Evolutionary conservation across 2,888 invertebrate genomes (phyloP), one percentile per base, ranked within the genome.

Genomic region (Drosophila atripex): DNA sequence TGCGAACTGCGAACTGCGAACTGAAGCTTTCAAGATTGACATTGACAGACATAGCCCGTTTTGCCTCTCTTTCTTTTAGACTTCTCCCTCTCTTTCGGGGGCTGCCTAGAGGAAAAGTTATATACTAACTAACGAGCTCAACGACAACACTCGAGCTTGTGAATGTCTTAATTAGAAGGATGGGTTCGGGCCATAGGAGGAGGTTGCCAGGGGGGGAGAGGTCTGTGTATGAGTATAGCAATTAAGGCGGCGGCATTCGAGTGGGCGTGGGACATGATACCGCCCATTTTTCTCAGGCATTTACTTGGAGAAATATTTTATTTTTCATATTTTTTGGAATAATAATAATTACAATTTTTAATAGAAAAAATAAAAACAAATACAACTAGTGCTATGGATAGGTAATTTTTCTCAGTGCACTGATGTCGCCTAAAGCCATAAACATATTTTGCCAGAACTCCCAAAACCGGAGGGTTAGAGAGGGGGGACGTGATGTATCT

Each of bases 91-190:
- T 39, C 11, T 45, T 43, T 39, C 57, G 14, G 59, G 61, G 30
- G 16, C 41, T 32, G 84, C 84, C 80, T 69, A 73, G 54, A 86
- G 86, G 80, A 78, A 84, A 84, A 84, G 80, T 86, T 86, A 80
- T 80, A 78, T 86, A 77, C 78, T 85, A 85, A 85, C 84, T 85
- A 85, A 85, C 86, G 86, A 85, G 84, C 84, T 85, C 84, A 85
- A 85, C 87, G 85, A 85, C 85, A 86, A 80, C 85, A 86, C 85
- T 87, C 78, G 75, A 79, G 75, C 82, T 63, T 45, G 78, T 77
- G 87, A 80, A 86, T 86, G 85, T 82, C 85, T 86, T 86, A 86
- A 86, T 86, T 86, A 86, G 85, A 56, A 61, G 25, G 45, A 41
- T 39, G 50, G 56, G 51, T 41, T 51, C 23, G 54, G n/a, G 50